Percentiles rank a stretch among this genome's conserved stretches.
These are phyloP conservation scores for Hoplostethus mediterraneus DNA, from an alignment of 2,797 vertebrate genomes.

Conservation along the genomic window DNA sequence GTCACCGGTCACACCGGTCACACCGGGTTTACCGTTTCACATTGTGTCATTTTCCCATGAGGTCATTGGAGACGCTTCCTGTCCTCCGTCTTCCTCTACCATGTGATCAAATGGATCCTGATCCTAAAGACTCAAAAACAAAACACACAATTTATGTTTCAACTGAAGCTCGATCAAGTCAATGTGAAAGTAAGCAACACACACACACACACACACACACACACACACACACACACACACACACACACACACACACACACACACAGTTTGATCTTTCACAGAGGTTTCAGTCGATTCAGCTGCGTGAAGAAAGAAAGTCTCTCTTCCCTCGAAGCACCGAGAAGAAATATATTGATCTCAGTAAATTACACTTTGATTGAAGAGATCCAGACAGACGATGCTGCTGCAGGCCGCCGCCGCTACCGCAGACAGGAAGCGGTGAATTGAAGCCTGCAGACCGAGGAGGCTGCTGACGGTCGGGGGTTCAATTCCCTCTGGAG, in stretches of 20 bases:
- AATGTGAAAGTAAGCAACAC: background rate
- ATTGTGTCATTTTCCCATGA: slow-evolving; percentile 27
- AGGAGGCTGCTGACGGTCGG: background rate
- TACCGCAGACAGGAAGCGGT: slow-evolving; percentile 37
- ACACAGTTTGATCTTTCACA: slow-evolving; percentile 36
- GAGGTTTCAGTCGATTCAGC: slow-evolving; percentile 10
- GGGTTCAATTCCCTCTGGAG: too few species aligned
- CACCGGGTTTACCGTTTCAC: background rate
- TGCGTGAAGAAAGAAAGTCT: slow-evolving; percentile 27
- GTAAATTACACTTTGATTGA: slow-evolving; percentile 59
- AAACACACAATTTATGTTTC: slow-evolving; percentile 35
- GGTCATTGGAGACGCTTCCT: slow-evolving; percentile 12
- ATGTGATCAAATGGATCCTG: slow-evolving; percentile 43
- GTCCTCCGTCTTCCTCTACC: background rate
- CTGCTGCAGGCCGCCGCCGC: slow-evolving; percentile 39
- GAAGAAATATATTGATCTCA: slow-evolving; percentile 55
- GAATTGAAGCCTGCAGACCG: slow-evolving; percentile 8
- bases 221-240: background rate
- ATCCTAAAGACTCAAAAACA: slow-evolving; percentile 13
- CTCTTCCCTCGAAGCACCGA: slow-evolving; percentile 25
- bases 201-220: background rate
- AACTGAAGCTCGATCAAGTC: background rate
- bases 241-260: background rate
- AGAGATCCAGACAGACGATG: slow-evolving; percentile 51
- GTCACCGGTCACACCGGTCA: background rate